Evolutionary conservation across 2,797 vertebrate species (phyloP).

Genomic region (Pogoniulus pusillus): DNA sequence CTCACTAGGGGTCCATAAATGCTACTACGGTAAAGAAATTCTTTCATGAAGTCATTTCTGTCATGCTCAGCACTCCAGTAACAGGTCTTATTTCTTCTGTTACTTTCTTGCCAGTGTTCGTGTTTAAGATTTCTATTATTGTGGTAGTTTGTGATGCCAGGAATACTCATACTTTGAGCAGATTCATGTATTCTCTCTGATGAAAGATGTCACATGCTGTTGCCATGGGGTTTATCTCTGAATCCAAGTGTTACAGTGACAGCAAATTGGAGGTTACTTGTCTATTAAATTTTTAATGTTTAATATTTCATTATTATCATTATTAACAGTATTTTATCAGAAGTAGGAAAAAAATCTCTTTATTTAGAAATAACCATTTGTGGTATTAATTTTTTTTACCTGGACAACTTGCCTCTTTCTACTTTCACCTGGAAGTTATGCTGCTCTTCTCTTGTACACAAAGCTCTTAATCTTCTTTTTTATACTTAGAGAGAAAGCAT

Average conservation of each 20-base stretch:
- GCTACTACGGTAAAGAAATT: background rate
- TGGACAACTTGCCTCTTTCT: background rate
- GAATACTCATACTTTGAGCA: background rate
- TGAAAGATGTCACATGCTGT: background rate
- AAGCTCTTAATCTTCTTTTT: background rate
- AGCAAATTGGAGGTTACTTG: background rate
- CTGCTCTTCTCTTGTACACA: background rate
- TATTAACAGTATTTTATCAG: background rate
- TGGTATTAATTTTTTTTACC: background rate
- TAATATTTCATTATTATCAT: background rate
- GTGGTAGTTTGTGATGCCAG: background rate
- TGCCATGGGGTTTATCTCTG: background rate
- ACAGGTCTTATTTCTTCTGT: background rate
- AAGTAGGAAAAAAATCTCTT: background rate
- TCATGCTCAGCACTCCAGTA: background rate
- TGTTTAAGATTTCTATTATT: background rate
- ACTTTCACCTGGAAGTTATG: background rate
- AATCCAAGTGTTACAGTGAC: background rate
- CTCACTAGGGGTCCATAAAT: background rate
- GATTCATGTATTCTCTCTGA: background rate
- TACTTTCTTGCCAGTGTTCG: background rate
- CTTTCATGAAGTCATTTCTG: background rate
- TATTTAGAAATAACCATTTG: background rate
- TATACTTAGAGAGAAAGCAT: background rate
- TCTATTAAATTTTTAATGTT: background rate